These are phyloP conservation scores for Trissonchulus sp. DNA, from an alignment of 2,888 invertebrate genomes.

Conservation along the genomic window DNA sequence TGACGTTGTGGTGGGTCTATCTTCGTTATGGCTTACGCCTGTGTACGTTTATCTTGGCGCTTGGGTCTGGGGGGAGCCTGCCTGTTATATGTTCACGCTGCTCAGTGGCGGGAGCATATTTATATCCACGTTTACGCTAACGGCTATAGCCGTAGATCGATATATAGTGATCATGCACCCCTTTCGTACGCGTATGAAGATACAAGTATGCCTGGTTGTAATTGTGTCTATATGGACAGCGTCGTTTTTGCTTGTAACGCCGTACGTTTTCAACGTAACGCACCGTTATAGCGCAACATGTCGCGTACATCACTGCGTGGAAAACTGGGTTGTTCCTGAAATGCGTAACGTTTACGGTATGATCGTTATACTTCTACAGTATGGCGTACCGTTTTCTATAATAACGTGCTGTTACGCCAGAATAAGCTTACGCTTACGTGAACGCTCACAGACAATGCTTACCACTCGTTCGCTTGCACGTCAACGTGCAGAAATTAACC, in stretches of 20 bases:
- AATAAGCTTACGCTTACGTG: constrained; percentile 66
- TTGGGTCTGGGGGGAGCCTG: constrained; percentile 83
- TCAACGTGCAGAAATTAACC: constrained; percentile 78
- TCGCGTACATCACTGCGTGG: constrained; percentile 59
- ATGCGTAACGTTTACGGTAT: constrained; percentile 72
- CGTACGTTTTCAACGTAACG: constrained; percentile 75
- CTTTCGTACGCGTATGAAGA: constrained; percentile 82
- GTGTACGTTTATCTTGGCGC: constrained; percentile 79
- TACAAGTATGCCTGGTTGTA: constrained; percentile 73
- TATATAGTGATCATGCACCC: constrained; percentile 96
- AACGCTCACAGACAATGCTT: neutral
- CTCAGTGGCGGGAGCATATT: constrained; percentile 85
- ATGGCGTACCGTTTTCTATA: constrained; percentile 83
- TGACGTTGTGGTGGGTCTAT: constrained; percentile 81
- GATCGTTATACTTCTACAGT: constrained; percentile 80
- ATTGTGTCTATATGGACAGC: constrained; percentile 85
- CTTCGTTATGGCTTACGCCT: constrained; percentile 94
- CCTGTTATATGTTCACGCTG: constrained; percentile 87
- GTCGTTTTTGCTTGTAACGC: constrained; percentile 75
- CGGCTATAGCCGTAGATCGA: constrained; percentile 92
- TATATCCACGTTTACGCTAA: constrained; percentile 90
- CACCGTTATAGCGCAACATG: constrained; percentile 52
- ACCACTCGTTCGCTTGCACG: neutral
- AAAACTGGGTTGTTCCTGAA: constrained; percentile 76
- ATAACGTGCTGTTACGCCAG: constrained; percentile 89